Evolutionary conservation across 2,888 invertebrate species (phyloP), one percentile per base, ranked within the genome.

Genomic region (Tethea ocularis): DNA sequence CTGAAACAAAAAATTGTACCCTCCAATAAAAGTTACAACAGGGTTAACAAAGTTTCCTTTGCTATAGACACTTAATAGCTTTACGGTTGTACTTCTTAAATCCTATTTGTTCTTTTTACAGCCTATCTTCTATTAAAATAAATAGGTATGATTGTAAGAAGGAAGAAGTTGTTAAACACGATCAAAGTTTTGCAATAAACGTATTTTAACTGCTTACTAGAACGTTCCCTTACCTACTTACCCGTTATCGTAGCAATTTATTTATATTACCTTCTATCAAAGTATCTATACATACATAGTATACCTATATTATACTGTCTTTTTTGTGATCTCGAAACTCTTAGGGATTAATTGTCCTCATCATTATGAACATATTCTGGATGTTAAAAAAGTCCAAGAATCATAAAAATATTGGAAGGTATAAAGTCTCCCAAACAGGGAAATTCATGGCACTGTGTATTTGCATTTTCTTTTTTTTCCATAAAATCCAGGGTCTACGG

Each of bases 401-500:
- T 38, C n/a, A 38, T 38, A n/a, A 38, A n/a, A 36, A n/a, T 4
- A 38, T 38, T 38, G 38, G 38, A 38, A 38, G 20, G 7, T 0
- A 29, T 29, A 33, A 17, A 10, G 20, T 46, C 10, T 20, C 20
- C 46, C 20, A 46, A 46, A 10, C 46, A 20, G 7, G 8, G n/a
- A 7, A 17, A 17, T 46, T 46, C 46, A 20, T 20, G n/a, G 10
- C 20, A 46, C 46, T 46, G 10, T 46, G 41, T 46, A n/a, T n/a
- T n/a, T n/a, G 41, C 41, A 46, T 46, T 10, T 17, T n/a, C 1
- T 20, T n/a, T 46, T 20, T 46, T 20, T 20, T 46, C 17, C 10
- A 46, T 46, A 46, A 46, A 46, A 17, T 20, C 20, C 2, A 41
- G 41, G 66, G 63, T 58, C 65, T 59, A 67, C 62, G 69, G 65